Evolutionary conservation across 2,113 vertebrate species (phyloP).

Genomic region (Eulacestoma nigropectus): DNA sequence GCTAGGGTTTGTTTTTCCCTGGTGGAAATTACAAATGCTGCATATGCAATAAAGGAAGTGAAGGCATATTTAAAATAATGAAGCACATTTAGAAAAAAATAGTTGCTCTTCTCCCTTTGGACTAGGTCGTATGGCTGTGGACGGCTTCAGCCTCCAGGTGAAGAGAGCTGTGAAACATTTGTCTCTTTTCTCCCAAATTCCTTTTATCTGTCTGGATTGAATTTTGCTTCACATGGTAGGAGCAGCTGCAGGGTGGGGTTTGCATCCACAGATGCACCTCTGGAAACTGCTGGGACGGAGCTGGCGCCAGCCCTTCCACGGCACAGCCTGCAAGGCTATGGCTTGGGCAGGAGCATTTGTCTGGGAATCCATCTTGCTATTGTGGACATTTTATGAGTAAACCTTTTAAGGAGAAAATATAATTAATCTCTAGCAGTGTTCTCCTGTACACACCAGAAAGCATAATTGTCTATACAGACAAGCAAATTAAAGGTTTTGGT

Average conservation of each 20-base stretch:
- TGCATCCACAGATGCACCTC: neutral
- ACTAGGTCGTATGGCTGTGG: neutral
- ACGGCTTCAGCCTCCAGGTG: slow-evolving; percentile 4
- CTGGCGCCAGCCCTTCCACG: fast-evolving
- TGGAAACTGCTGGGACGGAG: neutral
- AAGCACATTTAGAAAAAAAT: neutral
- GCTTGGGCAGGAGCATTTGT: neutral
- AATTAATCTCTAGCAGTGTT: slow-evolving; percentile 15
- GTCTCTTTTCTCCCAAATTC: neutral
- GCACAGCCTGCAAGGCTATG: fast-evolving
- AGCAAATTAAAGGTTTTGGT: slow-evolving; percentile 31
- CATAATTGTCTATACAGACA: neutral
- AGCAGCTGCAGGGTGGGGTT: slow-evolving; percentile 49
- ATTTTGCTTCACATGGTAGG: neutral
- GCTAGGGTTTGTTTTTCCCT: slow-evolving; percentile 45
- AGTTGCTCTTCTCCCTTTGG: neutral
- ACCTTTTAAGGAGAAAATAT: neutral
- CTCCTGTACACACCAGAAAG: neutral
- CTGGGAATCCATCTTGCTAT: neutral
- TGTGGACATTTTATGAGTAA: neutral
- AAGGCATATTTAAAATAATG: slow-evolving; percentile 28
- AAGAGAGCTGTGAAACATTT: neutral
- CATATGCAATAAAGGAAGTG: slow-evolving; percentile 47
- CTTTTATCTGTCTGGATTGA: slow-evolving; percentile 20
- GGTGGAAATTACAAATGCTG: slow-evolving; percentile 44